phyloP scores from a whole-genome alignment of 1,140 invertebrate genomes.

The Dreissena polymorpha region DNA sequence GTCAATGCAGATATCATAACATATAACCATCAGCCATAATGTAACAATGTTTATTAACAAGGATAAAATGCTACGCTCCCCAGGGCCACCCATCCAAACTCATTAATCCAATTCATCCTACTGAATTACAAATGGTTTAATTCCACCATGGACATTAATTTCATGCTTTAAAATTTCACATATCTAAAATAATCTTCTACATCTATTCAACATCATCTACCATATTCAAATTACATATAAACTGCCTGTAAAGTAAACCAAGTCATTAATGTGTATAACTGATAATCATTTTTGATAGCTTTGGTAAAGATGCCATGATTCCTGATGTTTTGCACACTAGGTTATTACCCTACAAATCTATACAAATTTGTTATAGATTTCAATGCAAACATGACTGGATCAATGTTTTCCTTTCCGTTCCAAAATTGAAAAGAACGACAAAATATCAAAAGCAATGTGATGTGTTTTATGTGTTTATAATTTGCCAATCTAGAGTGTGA shows the following conservation, averaged over 20 bases:
- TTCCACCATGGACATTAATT: no score
- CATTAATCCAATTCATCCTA: no score
- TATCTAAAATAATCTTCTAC: no score
- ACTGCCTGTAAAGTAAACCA: not conserved
- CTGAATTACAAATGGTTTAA: no score
- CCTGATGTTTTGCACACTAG: not conserved
- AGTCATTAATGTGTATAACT: not conserved
- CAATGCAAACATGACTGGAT: slow-evolving; percentile 36
- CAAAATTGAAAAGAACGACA: slow-evolving; percentile 19
- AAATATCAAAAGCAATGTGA: slow-evolving; percentile 42
- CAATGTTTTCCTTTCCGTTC: slow-evolving; percentile 47
- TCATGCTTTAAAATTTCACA: no score
- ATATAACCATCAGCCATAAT: no score
- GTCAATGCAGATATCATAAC: no score
- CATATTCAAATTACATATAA: not conserved
- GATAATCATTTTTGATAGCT: not conserved
- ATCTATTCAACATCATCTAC: no score
- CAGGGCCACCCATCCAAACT: no score
- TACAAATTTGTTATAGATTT: slow-evolving; percentile 38
- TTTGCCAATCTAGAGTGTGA: slow-evolving; percentile 51
- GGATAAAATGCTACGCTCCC: no score
- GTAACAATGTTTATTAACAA: no score
- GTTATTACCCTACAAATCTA: slow-evolving; percentile 5
- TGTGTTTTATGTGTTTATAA: slow-evolving; percentile 54
- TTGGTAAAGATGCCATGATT: not conserved